These are phyloP conservation scores for Bombylius discolor DNA, from an alignment of 2,888 invertebrate genomes.

Conservation along the genomic window DNA sequence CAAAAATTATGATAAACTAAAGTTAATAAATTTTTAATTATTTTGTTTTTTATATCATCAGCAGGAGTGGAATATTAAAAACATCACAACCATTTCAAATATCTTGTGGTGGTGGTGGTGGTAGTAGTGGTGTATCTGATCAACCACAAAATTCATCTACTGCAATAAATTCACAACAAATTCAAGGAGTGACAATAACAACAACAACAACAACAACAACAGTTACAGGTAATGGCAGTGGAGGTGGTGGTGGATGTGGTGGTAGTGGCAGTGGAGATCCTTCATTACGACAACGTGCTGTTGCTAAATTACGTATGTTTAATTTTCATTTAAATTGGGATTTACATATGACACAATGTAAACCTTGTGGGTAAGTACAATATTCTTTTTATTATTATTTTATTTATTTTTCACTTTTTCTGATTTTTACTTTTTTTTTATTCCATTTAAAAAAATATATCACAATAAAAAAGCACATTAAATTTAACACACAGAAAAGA, in stretches of 20 bases:
- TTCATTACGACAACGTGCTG: slow-evolving; percentile 35
- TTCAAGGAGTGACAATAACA: slow-evolving; percentile 11
- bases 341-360: slow-evolving; percentile 38
- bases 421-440: too few species aligned
- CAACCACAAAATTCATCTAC: too few species aligned
- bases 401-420: too few species aligned
- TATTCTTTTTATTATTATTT: background rate
- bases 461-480: too few species aligned
- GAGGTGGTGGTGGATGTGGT: slow-evolving; percentile 7
- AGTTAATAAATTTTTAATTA: background rate
- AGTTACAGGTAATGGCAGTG: slow-evolving; percentile 13
- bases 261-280: slow-evolving; percentile 21
- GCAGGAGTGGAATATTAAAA: background rate
- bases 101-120: too few species aligned
- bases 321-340: slow-evolving; percentile 38
- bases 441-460: too few species aligned
- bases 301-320: slow-evolving; percentile 37
- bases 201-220: slow-evolving; percentile 14
- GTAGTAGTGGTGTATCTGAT: too few species aligned
- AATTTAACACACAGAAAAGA: too few species aligned
- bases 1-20: too few species aligned
- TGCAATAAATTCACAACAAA: background rate
- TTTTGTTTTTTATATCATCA: background rate
- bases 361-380: slow-evolving; percentile 35
- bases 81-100: background rate